Base-by-base conservation (phyloP, 2,113 vertebrate species). In the Salvelinus alpinus region DNA sequence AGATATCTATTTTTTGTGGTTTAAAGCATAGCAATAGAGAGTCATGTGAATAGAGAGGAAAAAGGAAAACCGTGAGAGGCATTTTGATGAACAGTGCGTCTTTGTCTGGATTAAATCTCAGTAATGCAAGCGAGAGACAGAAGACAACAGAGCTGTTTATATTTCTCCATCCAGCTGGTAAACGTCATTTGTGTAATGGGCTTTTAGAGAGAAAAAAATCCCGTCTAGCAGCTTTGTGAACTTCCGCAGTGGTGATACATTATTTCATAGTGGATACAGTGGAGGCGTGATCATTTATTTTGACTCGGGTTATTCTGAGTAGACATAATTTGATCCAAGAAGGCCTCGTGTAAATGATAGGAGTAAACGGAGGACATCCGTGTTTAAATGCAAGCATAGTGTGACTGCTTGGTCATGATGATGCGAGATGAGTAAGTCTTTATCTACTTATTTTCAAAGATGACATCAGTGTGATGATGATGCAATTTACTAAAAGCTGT, bases 401-500 rank as follows among this genome's bases (percentile, higher is more conserved):
- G 66, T 38, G 20, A 68, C 12, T 12, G 29, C n/a, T 27, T 5
- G 66, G 59, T 71, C 54, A 48, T 12, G 54, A 81, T 29, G 12
- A 82, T 78, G 62, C 25, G 51, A 31, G 13, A 34, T 31, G 3
- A 18, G 47, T 70, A 44, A 73, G 70, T 66, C 7, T 70, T 67
- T 18, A 48, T 48, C 11, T 2, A n/a, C 74, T 68, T 68, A 64
- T 14, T 62, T 57, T 51, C 18, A 27, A 20, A 34, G 29, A 64
- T 72, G 62, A 79, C 71, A 72, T 14, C 31, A 77, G 47, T n/a
- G 12, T 38, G 74, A 73, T 54, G 64, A 71, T 77, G 86, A 79
- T 82, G 79, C 59, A 73, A 72, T 66, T 68, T 70, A 47, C 11
- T 73, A 70, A 73, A 83, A 87, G 25, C 66, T 77, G 82, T 74